phyloP scores from a whole-genome alignment of 2,797 vertebrate species.

The Simalia tracyae region DNA sequence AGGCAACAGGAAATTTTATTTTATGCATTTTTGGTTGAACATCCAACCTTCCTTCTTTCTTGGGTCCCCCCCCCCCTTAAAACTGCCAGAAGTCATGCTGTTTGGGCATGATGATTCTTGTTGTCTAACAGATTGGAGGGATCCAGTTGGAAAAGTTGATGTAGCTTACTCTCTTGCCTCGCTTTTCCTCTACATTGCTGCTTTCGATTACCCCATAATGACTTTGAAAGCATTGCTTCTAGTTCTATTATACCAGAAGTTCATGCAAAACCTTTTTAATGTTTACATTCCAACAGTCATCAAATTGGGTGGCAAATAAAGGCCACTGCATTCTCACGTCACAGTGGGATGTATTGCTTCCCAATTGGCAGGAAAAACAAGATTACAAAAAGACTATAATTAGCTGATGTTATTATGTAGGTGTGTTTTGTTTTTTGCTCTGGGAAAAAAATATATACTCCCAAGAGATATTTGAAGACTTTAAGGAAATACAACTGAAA shows the following conservation, averaged over 20 bases:
- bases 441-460: conserved; percentile 36
- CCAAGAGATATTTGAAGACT: conserved; percentile 23
- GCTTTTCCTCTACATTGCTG: not conserved
- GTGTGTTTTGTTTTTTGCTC: conserved; percentile 40
- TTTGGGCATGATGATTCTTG: not conserved
- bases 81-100: not conserved
- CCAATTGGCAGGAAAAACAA: conserved; percentile 62
- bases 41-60: not conserved
- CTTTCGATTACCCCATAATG: not conserved
- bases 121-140: not conserved
- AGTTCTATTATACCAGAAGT: conserved; percentile 61
- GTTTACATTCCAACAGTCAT: conserved; percentile 19
- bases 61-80: not conserved
- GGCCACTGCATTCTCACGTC: conserved; percentile 42
- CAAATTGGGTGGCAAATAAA: conserved; percentile 55
- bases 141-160: not conserved
- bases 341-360: conserved; percentile 33
- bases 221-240: not conserved
- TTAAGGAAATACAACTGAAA: not conserved
- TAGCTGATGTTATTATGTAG: conserved; percentile 48
- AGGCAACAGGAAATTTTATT: not conserved
- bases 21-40: not conserved
- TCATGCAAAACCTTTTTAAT: conserved; percentile 23
- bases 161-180: not conserved
- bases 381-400: conserved; percentile 69